These are phyloP conservation scores for Tragelaphus scriptus DNA, from an alignment of 2,113 vertebrate species.

Conservation along the genomic window DNA sequence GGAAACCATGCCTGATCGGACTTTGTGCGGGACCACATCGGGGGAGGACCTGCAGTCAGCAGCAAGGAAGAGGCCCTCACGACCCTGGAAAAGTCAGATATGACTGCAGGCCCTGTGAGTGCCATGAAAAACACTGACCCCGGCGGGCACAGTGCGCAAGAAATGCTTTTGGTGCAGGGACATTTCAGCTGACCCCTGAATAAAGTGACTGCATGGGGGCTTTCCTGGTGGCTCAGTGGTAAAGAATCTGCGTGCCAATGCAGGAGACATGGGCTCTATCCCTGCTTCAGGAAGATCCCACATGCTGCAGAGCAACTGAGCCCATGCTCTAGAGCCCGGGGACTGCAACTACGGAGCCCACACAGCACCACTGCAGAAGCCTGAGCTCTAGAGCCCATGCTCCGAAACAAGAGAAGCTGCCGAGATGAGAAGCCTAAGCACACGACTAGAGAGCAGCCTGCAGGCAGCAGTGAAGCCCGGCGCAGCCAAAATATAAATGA, in stretches of 20 bases:
- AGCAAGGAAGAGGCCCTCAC: not conserved
- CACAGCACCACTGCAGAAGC: accelerated
- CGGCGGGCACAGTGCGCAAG: accelerated
- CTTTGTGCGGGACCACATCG: accelerated
- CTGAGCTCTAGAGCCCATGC: not conserved
- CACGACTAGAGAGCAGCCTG: not conserved
- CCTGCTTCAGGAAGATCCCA: not conserved
- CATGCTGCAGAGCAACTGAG: not conserved
- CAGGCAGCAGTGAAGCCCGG: not conserved
- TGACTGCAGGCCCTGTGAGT: not conserved
- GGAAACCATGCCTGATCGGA: accelerated
- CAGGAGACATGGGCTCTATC: not conserved
- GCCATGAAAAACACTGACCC: accelerated
- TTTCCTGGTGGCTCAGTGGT: not conserved
- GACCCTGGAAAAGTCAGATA: not conserved
- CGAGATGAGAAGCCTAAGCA: not conserved
- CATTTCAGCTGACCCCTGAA: not conserved
- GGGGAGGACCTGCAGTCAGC: too few relatives aligned
- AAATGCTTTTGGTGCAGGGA: accelerated
- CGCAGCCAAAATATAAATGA: not conserved
- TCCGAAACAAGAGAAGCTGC: not conserved
- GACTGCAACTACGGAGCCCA: not conserved
- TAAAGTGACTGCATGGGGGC: not conserved
- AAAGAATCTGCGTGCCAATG: not conserved
- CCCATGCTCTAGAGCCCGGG: not conserved